Base-by-base conservation (phyloP, 2,113 vertebrate genomes). In the Motacilla tschutschensis region DNA sequence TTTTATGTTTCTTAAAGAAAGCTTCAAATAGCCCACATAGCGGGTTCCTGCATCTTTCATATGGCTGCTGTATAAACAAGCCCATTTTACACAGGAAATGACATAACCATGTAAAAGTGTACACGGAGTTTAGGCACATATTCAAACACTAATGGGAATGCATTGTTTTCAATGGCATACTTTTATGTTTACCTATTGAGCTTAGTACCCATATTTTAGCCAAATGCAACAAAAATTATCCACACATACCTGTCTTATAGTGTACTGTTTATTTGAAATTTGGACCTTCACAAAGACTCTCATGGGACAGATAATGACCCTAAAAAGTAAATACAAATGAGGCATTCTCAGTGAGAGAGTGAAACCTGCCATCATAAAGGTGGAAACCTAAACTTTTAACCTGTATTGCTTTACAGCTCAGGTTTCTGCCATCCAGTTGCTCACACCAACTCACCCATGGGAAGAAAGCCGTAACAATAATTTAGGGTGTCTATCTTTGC, bases 111-210 rank as follows among this genome's bases (percentile, higher is more conserved):
- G 88, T 91, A 92, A 94, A 95, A 97, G 96, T 96, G 95, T 96
- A 96, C 97, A 96, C 87, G 95, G 95, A 92, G 92, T 93, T 96
- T 94, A 96, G 96, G 96, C 96, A 94, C 95, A 97, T 95, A 92
- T 92, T 97, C 94, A 95, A 95, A 93, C 84, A 85, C 95, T 97
- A 98, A 98, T 95, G 97, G 96, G 93, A 93, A 94, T 93, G 95
- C 96, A 98, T 98, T 98, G 98, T 98, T 98, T 97, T 96, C 96
- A 95, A 97, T 97, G 97, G 96, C 97, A 95, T 94, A 93, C 93
- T 94, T 95, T 89, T 86, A 86, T 97, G 93, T 98, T 98, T 98
- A 97, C 97, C 93, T 95, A 93, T 92, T 78, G 75, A 93, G 94
- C 92, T 97, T 86, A 78, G 95, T 93, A 94, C 97, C 97, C 97